Evolutionary conservation across 2,888 invertebrate genomes (phyloP).

Genomic region (Pheosia gnoma): DNA sequence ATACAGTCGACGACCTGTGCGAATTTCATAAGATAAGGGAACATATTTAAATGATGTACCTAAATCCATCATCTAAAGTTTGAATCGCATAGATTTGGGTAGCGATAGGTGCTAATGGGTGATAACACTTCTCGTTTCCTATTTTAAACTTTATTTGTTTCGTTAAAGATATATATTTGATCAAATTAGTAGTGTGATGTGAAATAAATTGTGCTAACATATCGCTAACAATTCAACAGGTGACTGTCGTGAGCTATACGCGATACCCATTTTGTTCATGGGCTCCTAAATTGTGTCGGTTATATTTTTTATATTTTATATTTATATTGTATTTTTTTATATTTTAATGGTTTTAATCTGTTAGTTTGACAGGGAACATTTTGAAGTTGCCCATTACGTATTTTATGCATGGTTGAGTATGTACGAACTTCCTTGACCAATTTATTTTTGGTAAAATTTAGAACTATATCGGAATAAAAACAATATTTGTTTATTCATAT

Average conservation of each 20-base stretch:
- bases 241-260: conserved; percentile 3
- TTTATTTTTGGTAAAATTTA: too few species aligned
- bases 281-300: too few species aligned
- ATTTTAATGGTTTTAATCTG: too few species aligned
- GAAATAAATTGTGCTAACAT: conserved; percentile 9
- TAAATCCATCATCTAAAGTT: conserved; percentile 17
- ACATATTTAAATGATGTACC: too few species aligned
- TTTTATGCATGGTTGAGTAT: too few species aligned
- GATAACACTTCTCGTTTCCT: conserved; percentile 6
- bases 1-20: conserved; percentile 20
- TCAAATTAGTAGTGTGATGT: not conserved
- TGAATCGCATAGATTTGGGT: conserved; percentile 6
- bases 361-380: too few species aligned
- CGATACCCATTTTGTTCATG: not conserved
- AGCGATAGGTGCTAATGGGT: conserved; percentile 6
- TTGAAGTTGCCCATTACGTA: too few species aligned
- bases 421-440: too few species aligned
- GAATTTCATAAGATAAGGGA: not conserved
- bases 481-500: not conserved
- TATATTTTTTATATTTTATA: too few species aligned
- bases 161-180: not conserved
- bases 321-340: too few species aligned
- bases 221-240: conserved; percentile 17
- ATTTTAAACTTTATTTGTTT: conserved; percentile 12
- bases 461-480: not conserved